Conservation (phyloP, 2,888 invertebrate genomes). For the Aethes cnicana region DNA sequence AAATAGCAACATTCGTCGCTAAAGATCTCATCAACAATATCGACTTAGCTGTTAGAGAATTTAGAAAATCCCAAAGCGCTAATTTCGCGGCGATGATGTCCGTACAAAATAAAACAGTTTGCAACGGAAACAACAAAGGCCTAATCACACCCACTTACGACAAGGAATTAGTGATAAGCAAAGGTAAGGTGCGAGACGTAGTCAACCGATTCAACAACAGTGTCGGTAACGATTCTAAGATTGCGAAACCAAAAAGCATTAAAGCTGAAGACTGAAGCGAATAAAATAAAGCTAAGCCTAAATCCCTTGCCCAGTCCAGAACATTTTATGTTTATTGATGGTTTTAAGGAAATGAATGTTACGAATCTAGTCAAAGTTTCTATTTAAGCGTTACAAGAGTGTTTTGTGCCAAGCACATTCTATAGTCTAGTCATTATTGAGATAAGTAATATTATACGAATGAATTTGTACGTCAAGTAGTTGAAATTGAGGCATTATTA, state of each 20-base stretch:
- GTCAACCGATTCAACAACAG: conserved; percentile 72
- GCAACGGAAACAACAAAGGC: conserved; percentile 61
- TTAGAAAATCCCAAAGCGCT: conserved; percentile 69
- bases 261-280: conserved; percentile 50
- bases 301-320: conserved; percentile 46
- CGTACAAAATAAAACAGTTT: conserved; percentile 37
- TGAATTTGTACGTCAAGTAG: neutral
- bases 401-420: conserved; percentile 60
- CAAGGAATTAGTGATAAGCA: conserved; percentile 71
- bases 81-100: conserved; percentile 48
- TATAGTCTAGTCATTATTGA: conserved; percentile 46
- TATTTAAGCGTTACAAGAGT: conserved; percentile 36
- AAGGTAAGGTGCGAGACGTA: conserved; percentile 76
- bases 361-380: conserved; percentile 34
- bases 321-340: conserved; percentile 39
- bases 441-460: conserved; percentile 2
- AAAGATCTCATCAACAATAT: conserved; percentile 75
- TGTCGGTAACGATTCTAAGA: conserved; percentile 44
- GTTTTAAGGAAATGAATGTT: conserved; percentile 31
- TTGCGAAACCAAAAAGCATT: conserved; percentile 47
- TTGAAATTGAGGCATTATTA: conserved; percentile 2
- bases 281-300: conserved; percentile 28
- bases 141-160: conserved; percentile 72
- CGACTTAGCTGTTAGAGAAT: conserved; percentile 68
- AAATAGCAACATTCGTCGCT: conserved; percentile 74